Evolutionary conservation across 2,888 invertebrate species (phyloP).

Genomic region (Polia nebulosa): DNA sequence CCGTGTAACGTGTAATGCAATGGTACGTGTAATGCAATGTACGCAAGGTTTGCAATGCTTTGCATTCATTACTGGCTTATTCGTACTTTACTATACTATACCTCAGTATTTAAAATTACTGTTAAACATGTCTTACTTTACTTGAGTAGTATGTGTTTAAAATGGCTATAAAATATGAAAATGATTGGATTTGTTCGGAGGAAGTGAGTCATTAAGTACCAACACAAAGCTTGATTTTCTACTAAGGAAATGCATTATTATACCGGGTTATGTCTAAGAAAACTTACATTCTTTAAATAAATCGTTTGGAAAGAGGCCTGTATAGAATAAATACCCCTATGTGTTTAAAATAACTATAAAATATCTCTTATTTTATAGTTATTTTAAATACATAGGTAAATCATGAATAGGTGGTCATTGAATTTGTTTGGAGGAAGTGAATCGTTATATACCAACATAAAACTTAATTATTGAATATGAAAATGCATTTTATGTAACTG

Average conservation of each 20-base stretch:
- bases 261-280: neutral
- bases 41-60: conserved; percentile 32
- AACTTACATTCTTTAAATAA: neutral
- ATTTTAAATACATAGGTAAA: too few species aligned
- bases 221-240: neutral
- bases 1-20: conserved; percentile 45
- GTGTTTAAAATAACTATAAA: neutral
- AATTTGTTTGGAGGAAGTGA: neutral
- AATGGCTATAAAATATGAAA: conserved; percentile 10
- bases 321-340: neutral
- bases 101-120: neutral
- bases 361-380: too few species aligned
- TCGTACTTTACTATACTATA: neutral
- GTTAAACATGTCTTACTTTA: conserved; percentile 4
- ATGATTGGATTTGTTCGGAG: neutral
- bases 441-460: neutral
- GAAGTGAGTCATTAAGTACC: neutral
- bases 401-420: too few species aligned
- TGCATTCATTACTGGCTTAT: conserved; percentile 20
- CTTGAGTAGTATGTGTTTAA: neutral
- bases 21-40: conserved; percentile 44
- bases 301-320: neutral
- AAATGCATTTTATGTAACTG: neutral
- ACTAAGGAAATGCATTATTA: neutral
- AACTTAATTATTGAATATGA: conserved; percentile 2